These are phyloP conservation scores for Brachionus plicatilis DNA, from an alignment of 1,140 invertebrate genomes.

Conservation along the genomic window DNA sequence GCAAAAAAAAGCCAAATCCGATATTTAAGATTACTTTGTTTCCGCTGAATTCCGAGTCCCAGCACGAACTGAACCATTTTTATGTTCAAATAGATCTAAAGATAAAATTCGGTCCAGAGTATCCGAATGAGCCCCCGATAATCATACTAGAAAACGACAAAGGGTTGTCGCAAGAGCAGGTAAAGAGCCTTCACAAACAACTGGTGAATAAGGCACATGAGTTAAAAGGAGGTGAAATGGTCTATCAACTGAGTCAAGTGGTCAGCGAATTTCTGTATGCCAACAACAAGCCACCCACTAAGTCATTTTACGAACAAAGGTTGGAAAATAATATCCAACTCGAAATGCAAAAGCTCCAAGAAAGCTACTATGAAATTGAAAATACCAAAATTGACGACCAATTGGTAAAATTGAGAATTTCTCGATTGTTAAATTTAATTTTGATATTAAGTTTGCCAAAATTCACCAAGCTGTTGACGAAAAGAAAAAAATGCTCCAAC, in stretches of 20 bases:
- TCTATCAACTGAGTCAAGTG: slow-evolving; percentile 67
- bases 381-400: slow-evolving; percentile 63
- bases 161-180: slow-evolving; percentile 64
- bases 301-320: slow-evolving; percentile 80
- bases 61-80: slow-evolving; percentile 53
- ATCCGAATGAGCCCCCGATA: slow-evolving; percentile 65
- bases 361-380: slow-evolving; percentile 61
- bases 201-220: slow-evolving; percentile 60
- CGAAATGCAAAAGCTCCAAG: slow-evolving; percentile 52
- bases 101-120: slow-evolving; percentile 63
- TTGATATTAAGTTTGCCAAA: background rate
- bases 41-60: background rate
- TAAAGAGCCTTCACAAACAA: slow-evolving; percentile 60
- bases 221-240: slow-evolving; percentile 68
- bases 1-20: slow-evolving; percentile 10
- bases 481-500: slow-evolving; percentile 35
- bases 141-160: slow-evolving; percentile 64
- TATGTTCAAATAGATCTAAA: slow-evolving; percentile 66
- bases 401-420: slow-evolving; percentile 40
- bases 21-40: slow-evolving; percentile 13
- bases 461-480: slow-evolving; percentile 16
- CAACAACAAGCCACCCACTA: slow-evolving; percentile 67
- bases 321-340: slow-evolving; percentile 62
- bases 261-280: slow-evolving; percentile 66
- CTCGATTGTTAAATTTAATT: background rate